phyloP scores from a whole-genome alignment of 2,888 invertebrate species.

The Melinopterus prodromus region DNA sequence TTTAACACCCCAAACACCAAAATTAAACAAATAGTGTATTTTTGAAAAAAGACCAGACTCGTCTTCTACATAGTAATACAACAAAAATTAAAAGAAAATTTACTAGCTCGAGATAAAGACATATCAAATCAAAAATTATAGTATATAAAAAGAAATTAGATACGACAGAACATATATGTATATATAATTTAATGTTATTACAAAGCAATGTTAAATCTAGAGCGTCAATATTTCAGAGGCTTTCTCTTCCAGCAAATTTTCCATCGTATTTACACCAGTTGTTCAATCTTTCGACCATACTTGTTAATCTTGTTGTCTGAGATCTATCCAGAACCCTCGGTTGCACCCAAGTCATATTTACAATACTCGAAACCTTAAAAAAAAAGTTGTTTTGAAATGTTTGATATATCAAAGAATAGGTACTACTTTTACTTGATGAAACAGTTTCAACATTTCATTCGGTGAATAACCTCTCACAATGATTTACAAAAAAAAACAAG shows the following conservation, averaged over 20 bases:
- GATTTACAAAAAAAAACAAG: too few relatives aligned
- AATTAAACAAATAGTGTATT: too few relatives aligned
- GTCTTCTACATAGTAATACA: too few relatives aligned
- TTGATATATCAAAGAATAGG: too few relatives aligned
- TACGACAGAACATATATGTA: background rate
- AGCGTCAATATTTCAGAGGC: slow-evolving; percentile 80
- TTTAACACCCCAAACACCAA: too few relatives aligned
- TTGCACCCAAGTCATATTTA: slow-evolving; percentile 87
- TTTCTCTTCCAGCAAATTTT: slow-evolving; percentile 74
- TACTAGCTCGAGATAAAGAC: too few relatives aligned
- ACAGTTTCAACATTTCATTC: too few relatives aligned
- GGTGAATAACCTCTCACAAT: too few relatives aligned
- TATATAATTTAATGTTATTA: background rate
- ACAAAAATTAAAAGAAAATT: too few relatives aligned
- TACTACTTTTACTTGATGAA: too few relatives aligned
- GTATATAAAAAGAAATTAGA: background rate
- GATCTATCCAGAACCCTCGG: slow-evolving; percentile 77
- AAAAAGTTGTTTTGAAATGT: background rate
- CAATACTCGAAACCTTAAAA: slow-evolving; percentile 64
- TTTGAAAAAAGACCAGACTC: too few relatives aligned
- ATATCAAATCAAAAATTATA: too few relatives aligned
- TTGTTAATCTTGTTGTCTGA: slow-evolving; percentile 74
- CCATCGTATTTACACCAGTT: slow-evolving; percentile 78
- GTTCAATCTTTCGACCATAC: slow-evolving; percentile 76
- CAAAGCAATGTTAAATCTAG: slow-evolving; percentile 53